Evolutionary conservation across 2,797 vertebrate species (phyloP).

Genomic region (Coccyzus lansbergi): DNA sequence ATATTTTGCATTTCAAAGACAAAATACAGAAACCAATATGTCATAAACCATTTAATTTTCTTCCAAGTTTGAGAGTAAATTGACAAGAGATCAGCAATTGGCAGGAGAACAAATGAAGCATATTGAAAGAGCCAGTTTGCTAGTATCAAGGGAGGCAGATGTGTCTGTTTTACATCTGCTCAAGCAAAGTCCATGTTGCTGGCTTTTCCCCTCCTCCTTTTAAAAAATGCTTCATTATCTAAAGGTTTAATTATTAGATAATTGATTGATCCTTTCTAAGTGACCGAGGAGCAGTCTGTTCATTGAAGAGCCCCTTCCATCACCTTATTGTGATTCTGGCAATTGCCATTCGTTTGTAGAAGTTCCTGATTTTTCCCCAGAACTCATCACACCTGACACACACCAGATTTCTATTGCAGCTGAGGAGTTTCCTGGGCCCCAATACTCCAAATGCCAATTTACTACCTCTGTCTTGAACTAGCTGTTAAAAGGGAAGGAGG

Average conservation of each 20-base stretch:
- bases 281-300: neutral
- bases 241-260: slow-evolving; percentile 45
- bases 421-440: slow-evolving; percentile 14
- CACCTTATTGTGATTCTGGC: neutral
- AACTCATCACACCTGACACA: neutral
- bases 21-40: slow-evolving; percentile 49
- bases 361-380: neutral
- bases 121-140: slow-evolving; percentile 53
- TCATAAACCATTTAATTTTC: slow-evolving; percentile 66
- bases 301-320: neutral
- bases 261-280: slow-evolving; percentile 30
- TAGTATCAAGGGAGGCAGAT: slow-evolving; percentile 34
- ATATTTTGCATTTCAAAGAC: slow-evolving; percentile 64
- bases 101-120: slow-evolving; percentile 64
- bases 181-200: slow-evolving; percentile 12
- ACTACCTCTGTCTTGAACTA: neutral
- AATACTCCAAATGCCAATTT: slow-evolving; percentile 36
- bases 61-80: slow-evolving; percentile 52
- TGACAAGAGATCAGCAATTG: slow-evolving; percentile 59
- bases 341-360: neutral
- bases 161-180: slow-evolving; percentile 56
- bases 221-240: neutral
- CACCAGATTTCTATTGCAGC: slow-evolving; percentile 33
- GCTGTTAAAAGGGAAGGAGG: slow-evolving; percentile 11
- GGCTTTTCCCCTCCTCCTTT: neutral